Percentiles rank a stretch among this genome's conserved stretches.
Conservation (phyloP, 2,113 vertebrate species). For the Varanus komodoensis region DNA sequence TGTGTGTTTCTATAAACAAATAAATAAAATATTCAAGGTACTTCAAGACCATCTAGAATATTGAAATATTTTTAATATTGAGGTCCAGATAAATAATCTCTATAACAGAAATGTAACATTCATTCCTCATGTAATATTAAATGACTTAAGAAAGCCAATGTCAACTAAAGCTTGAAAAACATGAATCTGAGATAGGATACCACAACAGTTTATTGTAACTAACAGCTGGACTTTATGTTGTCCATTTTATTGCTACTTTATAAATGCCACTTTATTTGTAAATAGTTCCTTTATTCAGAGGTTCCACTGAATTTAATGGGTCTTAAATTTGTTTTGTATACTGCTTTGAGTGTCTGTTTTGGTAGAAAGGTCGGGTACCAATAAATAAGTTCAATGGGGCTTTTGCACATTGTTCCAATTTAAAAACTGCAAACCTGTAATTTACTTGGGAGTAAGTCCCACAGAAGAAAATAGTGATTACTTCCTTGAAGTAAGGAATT, state of each 20-base stretch:
- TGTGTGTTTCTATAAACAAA: too few relatives aligned
- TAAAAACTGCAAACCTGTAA: background rate
- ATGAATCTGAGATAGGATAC: background rate
- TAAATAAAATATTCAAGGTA: background rate
- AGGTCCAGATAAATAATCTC: background rate
- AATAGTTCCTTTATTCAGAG: background rate
- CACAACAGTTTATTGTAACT: background rate
- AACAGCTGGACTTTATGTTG: background rate
- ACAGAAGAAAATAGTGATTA: background rate
- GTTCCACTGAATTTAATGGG: background rate
- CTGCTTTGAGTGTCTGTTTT: too few relatives aligned
- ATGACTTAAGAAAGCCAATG: background rate
- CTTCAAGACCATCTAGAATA: background rate
- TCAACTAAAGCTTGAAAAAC: background rate
- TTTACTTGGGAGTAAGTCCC: background rate
- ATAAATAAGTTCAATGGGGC: background rate
- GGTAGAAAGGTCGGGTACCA: too few relatives aligned
- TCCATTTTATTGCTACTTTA: too few relatives aligned
- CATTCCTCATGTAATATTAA: background rate
- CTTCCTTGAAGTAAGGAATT: background rate
- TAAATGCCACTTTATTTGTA: too few relatives aligned
- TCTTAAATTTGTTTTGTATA: background rate
- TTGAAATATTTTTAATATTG: background rate
- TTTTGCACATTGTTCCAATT: background rate
- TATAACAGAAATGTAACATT: background rate